phyloP scores from a whole-genome alignment of 2,797 vertebrate genomes.

The Hippoglossus hippoglossus region DNA sequence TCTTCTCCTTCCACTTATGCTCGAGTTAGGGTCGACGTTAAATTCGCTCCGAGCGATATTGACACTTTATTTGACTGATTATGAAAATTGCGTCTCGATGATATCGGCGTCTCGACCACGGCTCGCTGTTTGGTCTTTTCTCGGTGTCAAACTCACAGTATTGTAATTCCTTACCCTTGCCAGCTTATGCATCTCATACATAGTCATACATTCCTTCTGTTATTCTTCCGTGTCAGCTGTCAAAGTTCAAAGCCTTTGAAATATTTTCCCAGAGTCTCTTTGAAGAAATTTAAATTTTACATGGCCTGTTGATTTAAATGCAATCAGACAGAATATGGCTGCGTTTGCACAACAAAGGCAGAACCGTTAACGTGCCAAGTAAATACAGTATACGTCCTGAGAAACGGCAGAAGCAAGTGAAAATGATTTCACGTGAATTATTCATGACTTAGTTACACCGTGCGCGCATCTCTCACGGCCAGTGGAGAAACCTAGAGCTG shows the following conservation, averaged over 20 bases:
- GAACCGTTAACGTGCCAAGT: conserved; percentile 42
- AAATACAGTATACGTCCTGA: conserved; percentile 53
- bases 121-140: neutral
- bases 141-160: conserved; percentile 11
- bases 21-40: too few relatives aligned
- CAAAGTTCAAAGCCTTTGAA: conserved; percentile 83
- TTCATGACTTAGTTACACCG: conserved; percentile 61
- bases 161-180: conserved; percentile 61
- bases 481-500: conserved; percentile 40
- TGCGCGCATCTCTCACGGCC: conserved; percentile 41
- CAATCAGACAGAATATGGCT: conserved; percentile 77
- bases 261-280: conserved; percentile 75
- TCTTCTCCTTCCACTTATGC: neutral
- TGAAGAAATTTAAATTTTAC: conserved; percentile 81
- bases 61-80: too few relatives aligned
- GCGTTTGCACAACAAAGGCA: conserved; percentile 75
- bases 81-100: neutral
- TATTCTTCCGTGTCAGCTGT: conserved; percentile 79
- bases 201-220: conserved; percentile 77
- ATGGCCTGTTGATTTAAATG: conserved; percentile 77
- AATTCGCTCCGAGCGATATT: too few relatives aligned
- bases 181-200: conserved; percentile 72
- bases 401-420: conserved; percentile 34
- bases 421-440: conserved; percentile 61
- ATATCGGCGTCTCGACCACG: neutral